Base-by-base conservation (phyloP, 2,113 vertebrate species). In the Neodontobutis hainanensis region DNA sequence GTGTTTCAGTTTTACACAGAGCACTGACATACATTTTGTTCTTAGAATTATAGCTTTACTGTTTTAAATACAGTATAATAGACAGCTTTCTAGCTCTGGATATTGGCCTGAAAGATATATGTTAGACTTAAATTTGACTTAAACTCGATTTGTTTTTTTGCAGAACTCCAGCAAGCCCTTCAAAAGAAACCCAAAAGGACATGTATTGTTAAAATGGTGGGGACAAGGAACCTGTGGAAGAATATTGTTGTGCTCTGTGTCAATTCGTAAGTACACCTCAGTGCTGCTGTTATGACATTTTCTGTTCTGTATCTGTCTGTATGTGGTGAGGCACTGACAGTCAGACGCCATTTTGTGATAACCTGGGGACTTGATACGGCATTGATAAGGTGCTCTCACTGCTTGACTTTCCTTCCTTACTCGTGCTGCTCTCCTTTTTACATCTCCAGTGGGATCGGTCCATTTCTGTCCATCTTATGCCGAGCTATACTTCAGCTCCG, bases 191-290 rank as follows among this genome's bases (percentile, higher is more conserved):
- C 95, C 2, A 95, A 95, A 85, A 98, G 94, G 87, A 96, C 96
- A 0, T 98, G 96, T 89, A 98, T 99, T 7, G 93, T 98, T 62
- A 99, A 96, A 73, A 94, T 99, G 92, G 95, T 97, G 47, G 94
- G 95, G 15, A 99, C 97, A 0, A 94, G 97, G 64, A 99, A 96
- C 91, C 91, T 99, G 86, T 99, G 97, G 97, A 98, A 98, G 85
- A 98, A 98, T 83, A 97, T 98, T 0, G 94, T 98, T 2, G 97
- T 99, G 8, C 87, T 99, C 62, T 99, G 96, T 71, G 94, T 98
- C 75, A 99, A 97, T 87, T 99, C 97, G 97, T 99, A 93, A 96
- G 95, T 95, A 11, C 42, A 0, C 0, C 9, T 11, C 9, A 2
- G 9, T 2, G 6, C 52, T 4, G 11, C 44, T 46, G 8, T 55